Conservation (phyloP, 2,113 vertebrate species). For the Potamarius usumacintae region DNA sequence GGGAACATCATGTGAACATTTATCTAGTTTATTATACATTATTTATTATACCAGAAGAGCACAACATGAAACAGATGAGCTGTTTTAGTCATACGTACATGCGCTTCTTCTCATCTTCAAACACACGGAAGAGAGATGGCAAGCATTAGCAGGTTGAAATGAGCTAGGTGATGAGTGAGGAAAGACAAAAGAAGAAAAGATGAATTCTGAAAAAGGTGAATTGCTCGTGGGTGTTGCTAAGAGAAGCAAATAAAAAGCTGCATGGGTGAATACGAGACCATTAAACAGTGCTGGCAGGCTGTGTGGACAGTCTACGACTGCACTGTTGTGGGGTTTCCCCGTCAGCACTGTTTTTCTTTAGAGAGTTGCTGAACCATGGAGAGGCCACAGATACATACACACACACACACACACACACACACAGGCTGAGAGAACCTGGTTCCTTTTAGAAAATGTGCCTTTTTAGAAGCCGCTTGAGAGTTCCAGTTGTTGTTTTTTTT, state of each 20-base stretch:
- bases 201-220: conserved; percentile 1
- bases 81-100: not conserved
- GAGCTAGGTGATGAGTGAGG: conserved; percentile 22
- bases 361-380: conserved; percentile 50
- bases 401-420: conserved; percentile 34
- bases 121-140: conserved; percentile 30
- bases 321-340: conserved; percentile 41
- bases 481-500: not conserved
- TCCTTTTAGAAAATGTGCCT: not conserved
- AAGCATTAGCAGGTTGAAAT: conserved; percentile 42
- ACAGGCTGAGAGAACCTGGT: conserved; percentile 26
- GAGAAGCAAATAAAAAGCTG: not conserved
- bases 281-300: conserved; percentile 40
- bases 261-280: conserved; percentile 20
- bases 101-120: not conserved
- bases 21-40: conserved; percentile 12
- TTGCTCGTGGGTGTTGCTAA: not conserved
- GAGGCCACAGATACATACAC: conserved; percentile 28
- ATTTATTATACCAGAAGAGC: conserved; percentile 40
- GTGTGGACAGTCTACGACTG: conserved; percentile 38
- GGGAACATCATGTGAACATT: conserved; percentile 34
- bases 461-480: not conserved
- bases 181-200: conserved; percentile 33
- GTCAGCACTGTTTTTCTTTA: conserved; percentile 40
- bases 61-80: not conserved